A percentile compares a stretch with the other conserved stretches of the same genome.
Evolutionary conservation across 2,113 vertebrate species (phyloP).

Genomic region (Trematomus loennbergii): DNA sequence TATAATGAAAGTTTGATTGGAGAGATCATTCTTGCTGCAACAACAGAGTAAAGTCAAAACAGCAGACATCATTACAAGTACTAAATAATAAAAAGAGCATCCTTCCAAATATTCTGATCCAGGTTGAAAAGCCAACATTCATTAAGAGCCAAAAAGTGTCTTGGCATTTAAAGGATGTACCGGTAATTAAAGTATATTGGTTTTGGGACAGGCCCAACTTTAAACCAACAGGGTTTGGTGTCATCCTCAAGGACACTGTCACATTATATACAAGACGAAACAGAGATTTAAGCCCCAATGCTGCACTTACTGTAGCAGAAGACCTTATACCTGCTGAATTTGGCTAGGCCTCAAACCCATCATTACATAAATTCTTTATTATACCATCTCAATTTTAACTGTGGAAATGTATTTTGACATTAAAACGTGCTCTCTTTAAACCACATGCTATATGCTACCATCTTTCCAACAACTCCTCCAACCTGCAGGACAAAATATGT

Average conservation of each 20-base stretch:
- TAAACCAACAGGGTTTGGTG: background rate
- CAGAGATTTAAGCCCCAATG: background rate
- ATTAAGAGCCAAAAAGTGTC: background rate
- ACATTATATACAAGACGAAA: background rate
- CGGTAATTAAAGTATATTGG: background rate
- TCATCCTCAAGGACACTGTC: background rate
- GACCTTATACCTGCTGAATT: background rate
- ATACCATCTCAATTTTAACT: background rate
- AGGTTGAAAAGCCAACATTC: background rate
- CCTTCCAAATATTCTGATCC: background rate
- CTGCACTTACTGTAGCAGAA: background rate
- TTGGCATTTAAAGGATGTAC: background rate
- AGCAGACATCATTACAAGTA: conserved; percentile 12
- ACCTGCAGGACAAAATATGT: no score
- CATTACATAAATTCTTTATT: background rate
- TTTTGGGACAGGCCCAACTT: no score
- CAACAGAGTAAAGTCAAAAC: conserved; percentile 7
- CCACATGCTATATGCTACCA: background rate
- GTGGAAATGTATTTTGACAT: background rate
- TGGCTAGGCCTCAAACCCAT: background rate
- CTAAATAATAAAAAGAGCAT: background rate
- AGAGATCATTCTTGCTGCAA: conserved; percentile 32
- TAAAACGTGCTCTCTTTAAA: background rate
- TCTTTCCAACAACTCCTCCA: no score
- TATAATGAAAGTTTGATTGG: conserved; percentile 58